Base-by-base conservation (phyloP, 1,140 invertebrate genomes). In the Zaprionus capensis region DNA sequence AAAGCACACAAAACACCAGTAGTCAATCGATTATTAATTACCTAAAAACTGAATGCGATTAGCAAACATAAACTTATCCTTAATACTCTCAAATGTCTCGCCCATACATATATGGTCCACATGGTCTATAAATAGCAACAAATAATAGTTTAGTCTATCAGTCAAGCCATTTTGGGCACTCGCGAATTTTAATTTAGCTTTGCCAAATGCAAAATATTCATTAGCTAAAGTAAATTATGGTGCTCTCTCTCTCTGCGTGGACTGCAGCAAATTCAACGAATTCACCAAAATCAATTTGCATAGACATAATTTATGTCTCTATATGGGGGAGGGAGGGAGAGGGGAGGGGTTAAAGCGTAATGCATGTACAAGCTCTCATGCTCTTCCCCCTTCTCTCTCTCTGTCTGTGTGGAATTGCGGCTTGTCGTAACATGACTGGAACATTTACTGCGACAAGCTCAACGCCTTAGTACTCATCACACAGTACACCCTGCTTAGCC, bases 371-470 rank as follows among this genome's bases (percentile, higher is more conserved):
- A n/a, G 34, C 15, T 22, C 38, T n/a, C 15, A 5, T 7, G 0
- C 41, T 53, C 24, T 62, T 31, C 24, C 15, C 9, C 15, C 14
- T 5, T 26, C 12, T 7, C 14, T n/a, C 28, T 26, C 12, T 7
- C 14, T 36, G 5, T 59, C 2, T 53, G 20, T 24, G 14, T 57
- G 51, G 15, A 24, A 28, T 72, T 83, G 84, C 65, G 83, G 83
- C 86, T 83, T 88, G 84, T 87, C 69, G 80, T 64, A 70, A 88
- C 83, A 88, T 76, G 84, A 83, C 77, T 83, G 71, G 56, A 88
- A 88, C 84, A 88, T 88, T 87, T 83, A 88, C 81, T 78, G 72
- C 77, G 76, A 88, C 77, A 79, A 72, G 77, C 68, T 72, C 58
- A 72, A 67, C 46, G 63, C 74, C 64, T 65, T 71, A 57, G 63